phyloP scores from a whole-genome alignment of 2,113 vertebrate genomes.

The Balaeniceps rex region DNA sequence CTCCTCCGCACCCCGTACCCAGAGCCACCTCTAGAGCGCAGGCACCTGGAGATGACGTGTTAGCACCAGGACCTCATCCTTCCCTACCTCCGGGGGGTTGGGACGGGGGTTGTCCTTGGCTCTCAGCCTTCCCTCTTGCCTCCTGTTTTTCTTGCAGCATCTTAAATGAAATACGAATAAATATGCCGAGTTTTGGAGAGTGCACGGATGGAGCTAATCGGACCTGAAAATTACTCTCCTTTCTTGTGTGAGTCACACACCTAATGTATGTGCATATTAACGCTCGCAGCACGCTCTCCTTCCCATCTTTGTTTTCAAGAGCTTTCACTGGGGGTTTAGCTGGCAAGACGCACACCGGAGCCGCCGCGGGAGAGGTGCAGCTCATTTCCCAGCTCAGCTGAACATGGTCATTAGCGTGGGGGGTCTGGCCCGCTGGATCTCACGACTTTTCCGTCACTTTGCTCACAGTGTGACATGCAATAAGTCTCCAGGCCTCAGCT shows the following conservation, averaged over 20 bases:
- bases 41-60: rapidly evolving
- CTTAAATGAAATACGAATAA: not conserved
- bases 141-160: not conserved
- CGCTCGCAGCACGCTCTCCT: not conserved
- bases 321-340: not conserved
- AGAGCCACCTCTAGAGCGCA: not conserved
- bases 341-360: not conserved
- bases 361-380: not conserved
- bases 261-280: not conserved
- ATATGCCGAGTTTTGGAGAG: not conserved
- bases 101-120: not conserved
- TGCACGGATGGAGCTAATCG: not conserved
- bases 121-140: not conserved
- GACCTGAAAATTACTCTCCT: not conserved
- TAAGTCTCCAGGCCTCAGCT: not conserved
- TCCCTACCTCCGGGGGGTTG: not conserved
- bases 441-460: not conserved
- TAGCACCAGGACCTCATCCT: not conserved
- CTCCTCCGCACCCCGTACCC: not conserved
- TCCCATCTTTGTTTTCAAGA: not conserved
- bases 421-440: not conserved
- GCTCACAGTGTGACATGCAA: not conserved
- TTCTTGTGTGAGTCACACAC: not conserved
- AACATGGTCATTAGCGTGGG: rapidly evolving
- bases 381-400: not conserved